A percentile compares a stretch with the other conserved stretches of the same genome.
These are phyloP conservation scores for Mantis religiosa DNA, from an alignment of 2,888 invertebrate genomes.

Conservation along the genomic window DNA sequence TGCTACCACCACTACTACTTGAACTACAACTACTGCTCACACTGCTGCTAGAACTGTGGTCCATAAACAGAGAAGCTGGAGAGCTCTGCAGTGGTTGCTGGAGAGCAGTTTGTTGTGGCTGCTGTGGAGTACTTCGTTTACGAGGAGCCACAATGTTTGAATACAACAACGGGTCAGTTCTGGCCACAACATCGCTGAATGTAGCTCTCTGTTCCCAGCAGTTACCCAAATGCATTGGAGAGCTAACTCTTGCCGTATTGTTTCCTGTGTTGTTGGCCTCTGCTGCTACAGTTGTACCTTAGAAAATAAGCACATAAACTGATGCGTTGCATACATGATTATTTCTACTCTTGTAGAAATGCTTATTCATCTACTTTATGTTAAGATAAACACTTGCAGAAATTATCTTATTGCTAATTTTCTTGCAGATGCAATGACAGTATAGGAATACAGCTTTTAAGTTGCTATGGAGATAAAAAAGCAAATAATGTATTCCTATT, in stretches of 20 bases:
- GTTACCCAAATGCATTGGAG: not conserved
- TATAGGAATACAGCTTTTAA: no score
- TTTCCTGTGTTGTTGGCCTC: not conserved
- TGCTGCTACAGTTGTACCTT: not conserved
- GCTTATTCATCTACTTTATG: no score
- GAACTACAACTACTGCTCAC: not conserved
- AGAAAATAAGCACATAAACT: no score
- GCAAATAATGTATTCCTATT: no score
- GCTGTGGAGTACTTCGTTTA: slow-evolving; percentile 31
- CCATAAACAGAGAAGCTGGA: not conserved
- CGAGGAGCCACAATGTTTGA: slow-evolving; percentile 35
- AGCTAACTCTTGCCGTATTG: not conserved
- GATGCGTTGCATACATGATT: no score
- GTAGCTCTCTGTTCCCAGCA: slow-evolving; percentile 54
- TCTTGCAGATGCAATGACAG: no score
- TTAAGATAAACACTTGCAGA: no score
- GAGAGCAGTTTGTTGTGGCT: not conserved
- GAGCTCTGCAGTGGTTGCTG: slow-evolving; percentile 4
- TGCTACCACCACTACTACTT: not conserved
- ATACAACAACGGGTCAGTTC: slow-evolving; percentile 45
- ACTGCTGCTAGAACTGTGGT: not conserved
- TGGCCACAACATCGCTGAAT: slow-evolving; percentile 58
- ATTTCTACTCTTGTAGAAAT: no score
- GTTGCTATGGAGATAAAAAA: no score
- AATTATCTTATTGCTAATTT: no score